These are phyloP conservation scores for Leptothorax acervorum DNA, from an alignment of 2,888 invertebrate genomes.

Conservation along the genomic window DNA sequence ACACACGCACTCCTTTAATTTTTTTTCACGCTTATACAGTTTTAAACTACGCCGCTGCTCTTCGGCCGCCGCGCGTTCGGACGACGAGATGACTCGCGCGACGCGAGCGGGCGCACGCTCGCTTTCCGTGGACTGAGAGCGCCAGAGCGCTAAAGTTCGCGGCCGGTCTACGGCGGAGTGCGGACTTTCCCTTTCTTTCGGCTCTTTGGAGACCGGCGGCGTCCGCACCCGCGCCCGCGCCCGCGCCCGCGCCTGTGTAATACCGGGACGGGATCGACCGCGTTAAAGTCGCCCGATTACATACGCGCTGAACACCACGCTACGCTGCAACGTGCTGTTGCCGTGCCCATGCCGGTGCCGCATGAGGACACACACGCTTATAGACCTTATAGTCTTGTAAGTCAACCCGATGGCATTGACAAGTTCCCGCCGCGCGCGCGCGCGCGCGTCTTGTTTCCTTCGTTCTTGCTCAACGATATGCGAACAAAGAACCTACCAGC, in stretches of 20 bases:
- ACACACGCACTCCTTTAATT: neutral
- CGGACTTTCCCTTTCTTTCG: conserved; percentile 81
- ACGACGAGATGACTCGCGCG: conserved; percentile 3
- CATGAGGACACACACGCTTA: neutral
- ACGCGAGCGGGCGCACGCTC: conserved; percentile 64
- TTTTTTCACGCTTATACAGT: neutral
- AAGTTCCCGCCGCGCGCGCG: conserved; percentile 4
- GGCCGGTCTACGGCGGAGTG: conserved; percentile 59
- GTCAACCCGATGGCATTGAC: conserved; percentile 65
- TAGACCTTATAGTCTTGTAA: neutral
- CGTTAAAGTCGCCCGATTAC: conserved; percentile 66
- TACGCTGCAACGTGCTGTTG: too few relatives aligned
- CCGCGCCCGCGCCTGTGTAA: conserved; percentile 24
- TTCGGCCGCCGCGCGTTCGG: neutral
- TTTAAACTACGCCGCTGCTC: neutral
- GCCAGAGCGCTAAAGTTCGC: conserved; percentile 64
- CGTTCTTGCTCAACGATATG: conserved; percentile 27
- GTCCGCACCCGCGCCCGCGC: too few relatives aligned
- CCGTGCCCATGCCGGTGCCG: too few relatives aligned
- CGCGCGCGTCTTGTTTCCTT: neutral
- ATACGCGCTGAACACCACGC: neutral
- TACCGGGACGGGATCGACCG: conserved; percentile 33
- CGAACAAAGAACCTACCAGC: conserved; percentile 54
- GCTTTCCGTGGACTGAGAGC: conserved; percentile 74
- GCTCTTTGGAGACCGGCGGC: conserved; percentile 64